Evolutionary conservation across 2,113 vertebrate genomes (phyloP), one percentile per base, ranked within the genome.

Genomic region (Motacilla tschutschensis): DNA sequence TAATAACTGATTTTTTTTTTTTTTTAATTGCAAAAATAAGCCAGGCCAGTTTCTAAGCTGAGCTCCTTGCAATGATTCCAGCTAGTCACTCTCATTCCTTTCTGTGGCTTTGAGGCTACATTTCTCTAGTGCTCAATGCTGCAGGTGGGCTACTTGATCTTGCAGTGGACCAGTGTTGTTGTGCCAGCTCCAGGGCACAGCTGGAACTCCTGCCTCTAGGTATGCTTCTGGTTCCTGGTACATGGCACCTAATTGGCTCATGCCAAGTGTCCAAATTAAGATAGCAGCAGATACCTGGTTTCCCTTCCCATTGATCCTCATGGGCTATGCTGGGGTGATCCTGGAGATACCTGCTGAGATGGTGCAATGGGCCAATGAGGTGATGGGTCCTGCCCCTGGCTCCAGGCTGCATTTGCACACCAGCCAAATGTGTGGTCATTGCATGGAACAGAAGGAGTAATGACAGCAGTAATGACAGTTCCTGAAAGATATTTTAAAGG

Each of bases 101-200:
- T 57, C 33, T 58, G 16, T 73, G 16, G 21, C 12, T 64, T 50
- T 33, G 26, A 14, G 38, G 17, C 4, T 54, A 28, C 9, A 24
- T 62, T 58, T 73, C 38, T 50, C 18, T 35, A 46, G 19, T 28
- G 44, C 8, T 47, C 6, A 19, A 8, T 0, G 0, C 33, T 69
- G 41, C 59, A 84, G 11, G n/a, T 53, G 8, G 8, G 8, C 50
- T 81, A 17, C 11, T 4, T 5, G 21, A 8, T 48, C 36, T 43
- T 75, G 62, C 53, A 60, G 41, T 10, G 5, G 20, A 50, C 8
- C 0, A 0, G 12, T 1, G 1, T 2, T 26, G n/a, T 5, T 25
- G 16, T 13, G n/a, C 19, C 28, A 51, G 17, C 4, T 48, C 18
- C 16, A 47, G 33, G 7, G 14, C 13, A 54, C 40, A 51, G 9